Base-by-base conservation (phyloP, 2,888 invertebrate genomes). In the Himalopsyche japonica region DNA sequence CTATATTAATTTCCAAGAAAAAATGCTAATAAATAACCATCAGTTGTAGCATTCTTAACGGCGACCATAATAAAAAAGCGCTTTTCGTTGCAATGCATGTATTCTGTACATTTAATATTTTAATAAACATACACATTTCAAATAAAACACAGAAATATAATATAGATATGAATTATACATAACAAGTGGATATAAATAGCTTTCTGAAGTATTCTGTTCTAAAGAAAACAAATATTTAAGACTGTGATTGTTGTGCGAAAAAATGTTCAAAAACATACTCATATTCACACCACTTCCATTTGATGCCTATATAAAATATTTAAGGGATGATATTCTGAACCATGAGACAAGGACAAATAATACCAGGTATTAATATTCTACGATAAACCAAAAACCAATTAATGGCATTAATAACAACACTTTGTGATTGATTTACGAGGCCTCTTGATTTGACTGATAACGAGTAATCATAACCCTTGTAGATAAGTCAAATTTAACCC, bases 1-100 rank as follows among this genome's bases (percentile, higher is more conserved):
- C 20, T 43, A 79, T 79, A 79, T 79, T 79, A 79, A 79, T 79
- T 79, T 79, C 30, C 20, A 70, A 70, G 24, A 70, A 70, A 70
- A 70, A 70, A 70, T 70, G 70, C 70, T 27, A 70, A 70, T 70
- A 70, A 70, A 70, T 70, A 70, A 70, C 27, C 70, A 70, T 70
- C 70, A 70, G 27, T 70, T 70, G 70, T 24, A 57, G 24, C n/a
- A 57, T 57, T 57, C 57, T 57, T 20, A 24, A 3, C 20, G 57
- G 20, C 7, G 20, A 24, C 24, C 20, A 70, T 30, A 70, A 70
- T 15, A 27, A 30, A 70, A 70, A 27, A 15, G 24, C 20, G 43
- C 3, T 15, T 43, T 43, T 43, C 15, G 43, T 43, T 43, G 43
- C 43, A 43, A 43, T 7, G 15, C 15, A 43, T 15, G 43, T 15